phyloP scores from a whole-genome alignment of 2,888 invertebrate species.

The Pollenia labialis region DNA sequence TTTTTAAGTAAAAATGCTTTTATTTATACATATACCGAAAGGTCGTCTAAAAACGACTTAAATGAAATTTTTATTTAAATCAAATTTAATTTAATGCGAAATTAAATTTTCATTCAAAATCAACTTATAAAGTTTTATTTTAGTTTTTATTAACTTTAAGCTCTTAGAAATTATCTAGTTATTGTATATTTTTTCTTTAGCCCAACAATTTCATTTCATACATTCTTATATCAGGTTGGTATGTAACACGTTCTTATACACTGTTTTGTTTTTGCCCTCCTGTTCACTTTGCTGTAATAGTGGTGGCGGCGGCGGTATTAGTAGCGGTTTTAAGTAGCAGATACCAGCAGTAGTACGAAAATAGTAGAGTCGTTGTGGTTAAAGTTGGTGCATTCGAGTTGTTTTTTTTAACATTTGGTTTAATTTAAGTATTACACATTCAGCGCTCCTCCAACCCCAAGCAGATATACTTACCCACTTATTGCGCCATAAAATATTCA shows the following conservation, averaged over 20 bases:
- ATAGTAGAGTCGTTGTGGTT: slow-evolving; percentile 29
- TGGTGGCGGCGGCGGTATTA: slow-evolving; percentile 10
- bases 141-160: no score
- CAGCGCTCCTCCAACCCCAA: background rate
- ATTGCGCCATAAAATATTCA: slow-evolving; percentile 25
- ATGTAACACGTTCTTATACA: background rate
- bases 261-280: background rate
- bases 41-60: no score
- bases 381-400: slow-evolving; percentile 28
- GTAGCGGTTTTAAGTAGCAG: slow-evolving; percentile 18
- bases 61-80: no score
- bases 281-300: background rate
- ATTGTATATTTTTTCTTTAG: background rate
- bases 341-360: slow-evolving; percentile 18
- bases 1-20: no score
- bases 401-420: slow-evolving; percentile 25
- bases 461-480: slow-evolving; percentile 17
- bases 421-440: slow-evolving; percentile 49
- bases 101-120: no score
- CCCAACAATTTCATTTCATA: background rate
- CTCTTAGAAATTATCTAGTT: background rate
- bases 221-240: background rate
- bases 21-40: background rate
- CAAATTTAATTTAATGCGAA: no score
- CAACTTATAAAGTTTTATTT: no score